These are phyloP conservation scores for Chesias legatella DNA, from an alignment of 2,888 invertebrate species.

Conservation along the genomic window DNA sequence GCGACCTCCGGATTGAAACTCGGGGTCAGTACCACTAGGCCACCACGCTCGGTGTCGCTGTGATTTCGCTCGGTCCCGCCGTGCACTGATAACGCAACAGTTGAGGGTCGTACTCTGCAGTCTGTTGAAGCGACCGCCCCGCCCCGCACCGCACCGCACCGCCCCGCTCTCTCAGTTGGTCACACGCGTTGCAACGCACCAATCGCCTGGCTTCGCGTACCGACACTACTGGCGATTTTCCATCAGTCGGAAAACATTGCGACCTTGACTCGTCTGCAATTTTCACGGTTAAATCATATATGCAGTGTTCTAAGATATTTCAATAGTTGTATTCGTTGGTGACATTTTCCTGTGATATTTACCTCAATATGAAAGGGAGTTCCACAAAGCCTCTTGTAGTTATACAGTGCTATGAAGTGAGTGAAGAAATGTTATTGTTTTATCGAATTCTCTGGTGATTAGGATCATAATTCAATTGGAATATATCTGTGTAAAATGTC, in stretches of 20 bases:
- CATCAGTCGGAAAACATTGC: constrained; percentile 56
- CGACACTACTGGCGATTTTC: constrained; percentile 43
- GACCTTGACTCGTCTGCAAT: constrained; percentile 61
- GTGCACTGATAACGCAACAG: constrained; percentile 59
- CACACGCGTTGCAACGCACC: constrained; percentile 40
- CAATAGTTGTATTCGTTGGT: constrained; percentile 8
- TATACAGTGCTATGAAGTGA: constrained; percentile 83
- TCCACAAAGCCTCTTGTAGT: constrained; percentile 74
- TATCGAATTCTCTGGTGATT: neutral
- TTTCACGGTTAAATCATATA: constrained; percentile 31
- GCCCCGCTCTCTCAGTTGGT: constrained; percentile 35
- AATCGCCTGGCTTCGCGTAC: constrained; percentile 30
- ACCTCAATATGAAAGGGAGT: constrained; percentile 57
- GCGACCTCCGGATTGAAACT: no score
- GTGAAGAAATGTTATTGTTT: constrained; percentile 41
- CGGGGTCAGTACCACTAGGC: no score
- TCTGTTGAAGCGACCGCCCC: constrained; percentile 8
- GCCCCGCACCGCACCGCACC: constrained; percentile 8
- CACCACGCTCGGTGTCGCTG: constrained; percentile 21
- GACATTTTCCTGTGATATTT: constrained; percentile 10
- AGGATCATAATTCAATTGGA: no score
- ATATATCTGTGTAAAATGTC: no score
- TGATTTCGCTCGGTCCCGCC: constrained; percentile 57
- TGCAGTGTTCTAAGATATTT: constrained; percentile 19
- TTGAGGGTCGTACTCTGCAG: constrained; percentile 11